Percentiles rank a stretch among this genome's conserved stretches.
phyloP scores from a whole-genome alignment of 2,888 invertebrate genomes.

The Mythimna albipuncta region DNA sequence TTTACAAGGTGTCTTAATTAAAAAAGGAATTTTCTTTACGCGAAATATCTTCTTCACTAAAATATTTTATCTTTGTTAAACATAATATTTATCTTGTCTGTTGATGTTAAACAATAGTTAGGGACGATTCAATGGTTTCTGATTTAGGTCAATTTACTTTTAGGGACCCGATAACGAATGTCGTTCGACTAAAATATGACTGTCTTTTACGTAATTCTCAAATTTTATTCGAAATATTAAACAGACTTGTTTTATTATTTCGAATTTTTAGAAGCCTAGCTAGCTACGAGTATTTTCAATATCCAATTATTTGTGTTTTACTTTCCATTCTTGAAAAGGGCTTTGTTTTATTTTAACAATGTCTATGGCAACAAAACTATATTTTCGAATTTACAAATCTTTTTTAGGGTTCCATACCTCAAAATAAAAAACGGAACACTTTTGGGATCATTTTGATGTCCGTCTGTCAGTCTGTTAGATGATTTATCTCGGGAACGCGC shows the following conservation, averaged over 20 bases:
- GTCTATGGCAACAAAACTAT: not conserved
- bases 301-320: not conserved
- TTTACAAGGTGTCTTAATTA: constrained; percentile 15
- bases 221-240: constrained; percentile 4
- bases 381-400: too few relatives aligned
- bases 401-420: too few relatives aligned
- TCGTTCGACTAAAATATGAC: constrained; percentile 1
- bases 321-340: not conserved
- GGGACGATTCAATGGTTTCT: not conserved
- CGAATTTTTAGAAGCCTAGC: not conserved
- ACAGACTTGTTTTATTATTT: not conserved
- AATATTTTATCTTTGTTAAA: not conserved
- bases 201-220: not conserved
- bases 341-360: not conserved
- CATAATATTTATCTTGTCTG: not conserved
- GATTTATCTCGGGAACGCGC: too few relatives aligned
- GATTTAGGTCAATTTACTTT: constrained; percentile 4
- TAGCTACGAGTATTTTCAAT: not conserved
- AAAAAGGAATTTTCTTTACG: not conserved
- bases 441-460: too few relatives aligned
- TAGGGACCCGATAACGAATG: not conserved
- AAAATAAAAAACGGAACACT: too few relatives aligned
- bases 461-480: too few relatives aligned
- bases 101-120: constrained; percentile 3
- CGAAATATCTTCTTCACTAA: not conserved